Evolutionary conservation across 2,888 invertebrate species (phyloP).

Genomic region (Cancer borealis): DNA sequence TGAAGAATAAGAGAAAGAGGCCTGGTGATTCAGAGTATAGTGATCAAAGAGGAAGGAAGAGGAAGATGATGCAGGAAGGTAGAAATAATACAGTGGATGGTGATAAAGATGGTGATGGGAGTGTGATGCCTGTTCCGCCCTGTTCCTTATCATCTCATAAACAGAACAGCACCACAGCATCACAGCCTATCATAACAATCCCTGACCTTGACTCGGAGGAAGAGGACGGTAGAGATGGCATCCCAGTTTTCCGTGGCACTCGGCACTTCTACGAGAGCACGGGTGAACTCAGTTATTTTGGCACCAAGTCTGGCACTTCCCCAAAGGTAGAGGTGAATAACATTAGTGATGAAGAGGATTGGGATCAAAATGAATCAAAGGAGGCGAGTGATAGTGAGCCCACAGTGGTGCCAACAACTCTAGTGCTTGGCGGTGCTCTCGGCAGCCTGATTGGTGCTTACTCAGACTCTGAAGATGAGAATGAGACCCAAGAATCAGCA

Average conservation of each 20-base stretch:
- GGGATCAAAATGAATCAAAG: background rate
- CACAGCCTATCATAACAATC: background rate
- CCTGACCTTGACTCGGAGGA: conserved; percentile 52
- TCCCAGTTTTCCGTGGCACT: conserved; percentile 68
- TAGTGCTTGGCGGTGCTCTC: conserved; percentile 80
- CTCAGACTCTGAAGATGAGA: conserved; percentile 82
- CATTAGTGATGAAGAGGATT: conserved; percentile 74
- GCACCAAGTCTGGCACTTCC: background rate
- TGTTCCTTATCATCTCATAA: background rate
- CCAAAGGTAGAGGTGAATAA: background rate
- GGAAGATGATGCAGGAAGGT: background rate
- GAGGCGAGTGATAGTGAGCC: background rate
- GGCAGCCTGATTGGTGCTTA: conserved; percentile 84
- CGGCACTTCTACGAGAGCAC: conserved; percentile 68
- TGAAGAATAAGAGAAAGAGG: background rate
- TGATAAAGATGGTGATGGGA: background rate
- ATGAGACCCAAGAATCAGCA: background rate
- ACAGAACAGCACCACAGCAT: background rate
- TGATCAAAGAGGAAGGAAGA: background rate
- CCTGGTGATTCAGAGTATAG: background rate
- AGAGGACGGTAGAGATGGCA: conserved; percentile 61
- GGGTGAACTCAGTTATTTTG: conserved; percentile 71
- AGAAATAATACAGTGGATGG: conserved; percentile 39
- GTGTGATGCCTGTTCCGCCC: background rate
- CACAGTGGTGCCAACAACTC: background rate